A percentile compares a stretch with the other conserved stretches of the same genome.
phyloP scores from a whole-genome alignment of 2,888 invertebrate species.

The Sturmia bella region DNA sequence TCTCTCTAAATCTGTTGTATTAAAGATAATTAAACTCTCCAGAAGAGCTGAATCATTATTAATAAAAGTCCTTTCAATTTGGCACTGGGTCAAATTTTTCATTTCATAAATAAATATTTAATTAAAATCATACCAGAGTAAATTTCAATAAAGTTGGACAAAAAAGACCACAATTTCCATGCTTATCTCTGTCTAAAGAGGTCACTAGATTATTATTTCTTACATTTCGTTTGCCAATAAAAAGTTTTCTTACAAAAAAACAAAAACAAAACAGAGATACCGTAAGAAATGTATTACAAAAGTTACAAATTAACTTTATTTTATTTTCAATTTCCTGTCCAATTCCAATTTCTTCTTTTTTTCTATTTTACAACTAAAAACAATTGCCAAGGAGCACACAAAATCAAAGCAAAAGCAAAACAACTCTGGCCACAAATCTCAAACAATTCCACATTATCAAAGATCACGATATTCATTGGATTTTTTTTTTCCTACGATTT shows the following conservation, averaged over 20 bases:
- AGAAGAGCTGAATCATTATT: too few species aligned
- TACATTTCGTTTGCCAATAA: not conserved
- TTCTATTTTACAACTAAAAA: not conserved
- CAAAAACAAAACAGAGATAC: constrained; percentile 12
- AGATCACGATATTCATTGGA: constrained; percentile 70
- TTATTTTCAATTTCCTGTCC: constrained; percentile 51
- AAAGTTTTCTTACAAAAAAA: not conserved
- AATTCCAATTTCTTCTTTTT: constrained; percentile 19
- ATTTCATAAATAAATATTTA: too few species aligned
- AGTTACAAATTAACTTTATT: constrained; percentile 37
- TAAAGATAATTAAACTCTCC: too few species aligned
- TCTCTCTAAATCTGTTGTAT: too few species aligned
- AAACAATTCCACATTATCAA: constrained; percentile 66
- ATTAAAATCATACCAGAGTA: too few species aligned
- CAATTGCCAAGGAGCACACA: not conserved
- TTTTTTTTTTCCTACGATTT: constrained; percentile 29
- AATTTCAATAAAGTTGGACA: not conserved
- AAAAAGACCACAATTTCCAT: constrained; percentile 18
- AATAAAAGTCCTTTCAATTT: too few species aligned
- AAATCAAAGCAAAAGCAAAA: not conserved
- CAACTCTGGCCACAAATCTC: constrained; percentile 59
- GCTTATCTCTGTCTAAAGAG: constrained; percentile 24
- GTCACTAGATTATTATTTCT: constrained; percentile 31
- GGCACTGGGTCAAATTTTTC: too few species aligned
- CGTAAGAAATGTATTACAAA: constrained; percentile 27